Evolutionary conservation across 2,888 invertebrate genomes (phyloP).

Genomic region (Cheilosia variabilis): DNA sequence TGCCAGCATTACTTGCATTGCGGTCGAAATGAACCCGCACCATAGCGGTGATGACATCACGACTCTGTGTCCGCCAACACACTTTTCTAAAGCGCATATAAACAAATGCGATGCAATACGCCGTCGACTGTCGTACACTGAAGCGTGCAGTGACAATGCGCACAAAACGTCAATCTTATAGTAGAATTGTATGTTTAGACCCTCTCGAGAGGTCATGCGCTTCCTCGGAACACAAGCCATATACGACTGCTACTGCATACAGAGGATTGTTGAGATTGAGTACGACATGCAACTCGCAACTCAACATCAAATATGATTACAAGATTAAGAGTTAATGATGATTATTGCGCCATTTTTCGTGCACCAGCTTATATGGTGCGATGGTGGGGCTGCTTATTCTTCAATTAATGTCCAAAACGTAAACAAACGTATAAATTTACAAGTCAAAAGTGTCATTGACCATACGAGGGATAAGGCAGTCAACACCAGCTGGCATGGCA

Average conservation of each 20-base stretch:
- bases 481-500: slow-evolving; percentile 29
- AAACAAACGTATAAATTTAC: slow-evolving; percentile 57
- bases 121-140: neutral
- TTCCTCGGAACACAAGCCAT: slow-evolving; percentile 44
- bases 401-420: slow-evolving; percentile 40
- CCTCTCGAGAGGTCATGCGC: slow-evolving; percentile 65
- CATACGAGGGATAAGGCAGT: slow-evolving; percentile 18
- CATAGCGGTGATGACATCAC: slow-evolving; percentile 58
- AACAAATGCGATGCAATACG: slow-evolving; percentile 47
- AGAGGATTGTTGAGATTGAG: slow-evolving; percentile 41
- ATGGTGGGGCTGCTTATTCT: slow-evolving; percentile 17
- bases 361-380: slow-evolving; percentile 52
- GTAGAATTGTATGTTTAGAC: slow-evolving; percentile 45
- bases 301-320: slow-evolving; percentile 59
- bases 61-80: slow-evolving; percentile 50
- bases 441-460: slow-evolving; percentile 64
- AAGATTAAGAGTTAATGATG: slow-evolving; percentile 63
- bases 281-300: slow-evolving; percentile 53
- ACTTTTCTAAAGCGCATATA: slow-evolving; percentile 29
- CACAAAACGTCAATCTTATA: slow-evolving; percentile 43
- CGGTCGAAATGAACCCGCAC: slow-evolving; percentile 44
- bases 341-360: slow-evolving; percentile 69
- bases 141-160: slow-evolving; percentile 48
- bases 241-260: neutral
- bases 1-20: slow-evolving; percentile 28